Base-by-base conservation (phyloP, 37 sponge, comb jelly and placozoan genomes). In the Ianthella basta region DNA sequence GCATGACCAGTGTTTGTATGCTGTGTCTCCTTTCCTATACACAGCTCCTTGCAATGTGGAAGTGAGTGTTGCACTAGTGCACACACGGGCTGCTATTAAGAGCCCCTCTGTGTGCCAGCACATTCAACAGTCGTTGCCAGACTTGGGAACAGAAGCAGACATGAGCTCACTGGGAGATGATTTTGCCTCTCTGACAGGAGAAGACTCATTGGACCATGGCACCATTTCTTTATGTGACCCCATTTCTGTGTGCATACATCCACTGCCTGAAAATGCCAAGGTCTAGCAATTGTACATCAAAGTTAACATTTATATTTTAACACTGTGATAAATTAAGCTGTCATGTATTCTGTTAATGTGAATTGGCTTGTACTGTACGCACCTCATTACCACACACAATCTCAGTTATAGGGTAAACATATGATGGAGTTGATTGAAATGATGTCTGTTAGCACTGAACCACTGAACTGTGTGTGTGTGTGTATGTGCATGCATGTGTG, bases 31-130 rank as follows among this genome's bases (percentile, higher is more conserved):
- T 2, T 69, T 33, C 27, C 34, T 4, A 4, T 41, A 75, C 78
- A 41, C 84, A 92, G 93, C 89, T 70, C 84, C 93, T 18, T 83
- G 84, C 41, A 40, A 77, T 37, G 89, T 92, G 18, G 87, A 92
- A 55, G 18, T 92, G 14, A 83, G 89, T 59, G 63, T 92, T 21
- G 89, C 86, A 33, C 56, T 39, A 61, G 64, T 33, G 29, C 72
- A 70, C 36, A 60, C 69, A 21, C 81, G 64, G 18, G 93, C 89
- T 82, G 30, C 15, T 3, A 60, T 37, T 61, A 67, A 61, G 8
- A 64, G 61, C 78, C 54, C 23, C 12, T 36, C 38, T 75, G 78
- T 75, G 54, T 41, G n/a, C 10, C 54, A 75, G 44, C 39, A 44
- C 54, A 24, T 75, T 23, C 54, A 50, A 44, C 8, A 41, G 3